A percentile compares a stretch with the other conserved stretches of the same genome.
These are phyloP conservation scores for Sebastiscus tertius DNA, from an alignment of 2,797 vertebrate genomes.

Conservation along the genomic window DNA sequence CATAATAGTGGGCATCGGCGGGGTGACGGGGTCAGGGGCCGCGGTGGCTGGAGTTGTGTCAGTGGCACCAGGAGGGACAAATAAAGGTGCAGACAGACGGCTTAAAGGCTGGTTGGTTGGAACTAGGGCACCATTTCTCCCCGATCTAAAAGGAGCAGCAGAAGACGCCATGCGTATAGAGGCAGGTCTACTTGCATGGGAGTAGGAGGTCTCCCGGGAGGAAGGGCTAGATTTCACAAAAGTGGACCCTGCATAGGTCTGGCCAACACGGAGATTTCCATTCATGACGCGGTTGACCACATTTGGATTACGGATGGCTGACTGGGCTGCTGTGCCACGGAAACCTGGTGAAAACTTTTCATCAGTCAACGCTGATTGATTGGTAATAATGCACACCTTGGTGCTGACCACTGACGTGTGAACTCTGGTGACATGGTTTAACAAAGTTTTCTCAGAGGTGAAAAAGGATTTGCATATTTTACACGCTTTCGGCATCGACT, in stretches of 20 bases:
- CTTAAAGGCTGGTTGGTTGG: not conserved
- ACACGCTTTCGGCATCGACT: constrained; percentile 62
- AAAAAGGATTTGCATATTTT: constrained; percentile 72
- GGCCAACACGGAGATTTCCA: constrained; percentile 9
- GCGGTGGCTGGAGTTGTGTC: not conserved
- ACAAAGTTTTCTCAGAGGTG: constrained; percentile 53
- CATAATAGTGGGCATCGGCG: constrained; percentile 41
- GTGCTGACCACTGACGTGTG: constrained; percentile 71
- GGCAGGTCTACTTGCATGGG: not conserved
- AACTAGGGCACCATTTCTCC: not conserved
- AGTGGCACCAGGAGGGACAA: not conserved
- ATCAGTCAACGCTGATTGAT: constrained; percentile 3
- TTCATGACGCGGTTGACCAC: constrained; percentile 26
- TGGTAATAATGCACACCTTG: constrained; percentile 55
- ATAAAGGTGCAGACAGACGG: not conserved
- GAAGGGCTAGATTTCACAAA: not conserved
- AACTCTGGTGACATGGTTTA: constrained; percentile 56
- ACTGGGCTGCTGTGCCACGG: not conserved
- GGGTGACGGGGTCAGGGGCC: not conserved
- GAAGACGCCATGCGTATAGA: not conserved
- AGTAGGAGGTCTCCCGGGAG: not conserved
- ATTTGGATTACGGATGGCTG: not conserved
- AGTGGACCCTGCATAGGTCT: not conserved
- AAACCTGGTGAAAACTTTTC: not conserved
- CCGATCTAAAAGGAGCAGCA: not conserved